Evolutionary conservation across 2,797 vertebrate genomes (phyloP).

Genomic region (Selene dorsalis): DNA sequence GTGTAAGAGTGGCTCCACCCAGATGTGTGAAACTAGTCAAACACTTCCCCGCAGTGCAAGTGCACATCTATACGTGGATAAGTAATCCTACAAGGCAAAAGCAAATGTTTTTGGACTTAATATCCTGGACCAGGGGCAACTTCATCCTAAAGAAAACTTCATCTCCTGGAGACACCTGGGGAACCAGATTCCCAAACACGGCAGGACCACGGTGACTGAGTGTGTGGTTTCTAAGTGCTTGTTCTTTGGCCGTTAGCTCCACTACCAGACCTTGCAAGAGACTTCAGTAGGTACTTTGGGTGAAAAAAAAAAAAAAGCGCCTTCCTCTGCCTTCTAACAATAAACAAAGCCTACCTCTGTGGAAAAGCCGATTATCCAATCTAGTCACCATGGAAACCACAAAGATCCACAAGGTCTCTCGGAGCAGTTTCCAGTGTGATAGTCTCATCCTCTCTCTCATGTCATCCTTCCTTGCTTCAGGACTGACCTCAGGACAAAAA

Average conservation of each 20-base stretch:
- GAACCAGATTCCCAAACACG: constrained; percentile 47
- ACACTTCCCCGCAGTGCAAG: constrained; percentile 49
- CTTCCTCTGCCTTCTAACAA: constrained; percentile 32
- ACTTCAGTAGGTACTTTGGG: constrained; percentile 47
- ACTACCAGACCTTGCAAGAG: constrained; percentile 40
- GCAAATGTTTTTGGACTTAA: constrained; percentile 28
- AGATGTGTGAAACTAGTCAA: constrained; percentile 30
- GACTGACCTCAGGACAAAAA: constrained; percentile 13
- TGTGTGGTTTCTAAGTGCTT: constrained; percentile 39
- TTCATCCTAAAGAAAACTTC: neutral
- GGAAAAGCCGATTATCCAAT: constrained; percentile 63
- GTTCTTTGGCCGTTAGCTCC: constrained; percentile 68
- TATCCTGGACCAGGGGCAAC: constrained; percentile 27
- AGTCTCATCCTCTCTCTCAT: constrained; percentile 1
- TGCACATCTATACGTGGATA: constrained; percentile 39
- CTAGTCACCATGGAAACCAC: constrained; percentile 66
- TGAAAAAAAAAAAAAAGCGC: constrained; percentile 12
- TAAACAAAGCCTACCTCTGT: constrained; percentile 62
- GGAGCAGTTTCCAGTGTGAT: constrained; percentile 15
- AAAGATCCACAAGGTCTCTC: constrained; percentile 49
- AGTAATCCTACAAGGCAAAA: constrained; percentile 64
- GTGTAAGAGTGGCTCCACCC: constrained; percentile 30
- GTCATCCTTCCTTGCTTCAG: constrained; percentile 1
- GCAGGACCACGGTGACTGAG: constrained; percentile 14
- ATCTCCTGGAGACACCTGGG: constrained; percentile 17